Percentiles rank a stretch among this genome's conserved stretches.
These are phyloP conservation scores for Stratiomys singularior DNA, from an alignment of 2,888 invertebrate species.

Conservation along the genomic window DNA sequence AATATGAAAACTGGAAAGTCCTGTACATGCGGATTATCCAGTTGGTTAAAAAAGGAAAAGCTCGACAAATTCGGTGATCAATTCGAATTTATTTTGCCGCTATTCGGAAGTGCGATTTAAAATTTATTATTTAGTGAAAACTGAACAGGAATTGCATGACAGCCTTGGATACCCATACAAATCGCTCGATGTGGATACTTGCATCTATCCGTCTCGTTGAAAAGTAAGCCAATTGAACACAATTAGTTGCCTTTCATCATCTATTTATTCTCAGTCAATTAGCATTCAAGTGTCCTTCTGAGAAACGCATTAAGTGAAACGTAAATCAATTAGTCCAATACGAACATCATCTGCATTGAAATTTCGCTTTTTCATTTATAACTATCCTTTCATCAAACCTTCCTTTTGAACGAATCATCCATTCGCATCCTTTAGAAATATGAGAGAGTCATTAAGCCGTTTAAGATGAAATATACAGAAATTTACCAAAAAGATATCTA, in stretches of 20 bases:
- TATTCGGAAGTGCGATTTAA: no score
- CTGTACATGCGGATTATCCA: no score
- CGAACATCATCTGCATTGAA: conserved; percentile 1
- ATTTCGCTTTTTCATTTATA: not conserved
- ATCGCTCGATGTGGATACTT: no score
- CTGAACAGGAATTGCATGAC: no score
- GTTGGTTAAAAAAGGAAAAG: no score
- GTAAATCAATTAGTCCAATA: not conserved
- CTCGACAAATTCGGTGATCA: no score
- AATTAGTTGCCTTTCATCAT: not conserved
- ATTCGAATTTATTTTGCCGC: no score
- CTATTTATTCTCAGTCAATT: conserved; percentile 18
- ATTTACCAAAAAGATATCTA: conserved; percentile 23
- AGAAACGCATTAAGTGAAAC: not conserved
- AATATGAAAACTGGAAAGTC: no score
- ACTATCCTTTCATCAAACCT: conserved; percentile 8
- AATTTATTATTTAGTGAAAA: no score
- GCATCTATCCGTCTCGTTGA: no score
- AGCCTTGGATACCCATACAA: no score
- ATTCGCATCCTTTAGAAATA: not conserved
- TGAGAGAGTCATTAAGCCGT: not conserved
- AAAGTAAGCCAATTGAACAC: not conserved
- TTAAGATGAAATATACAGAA: not conserved
- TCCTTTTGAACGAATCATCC: not conserved
- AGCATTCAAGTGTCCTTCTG: conserved; percentile 4